These are phyloP conservation scores for Natrix natrix DNA, from an alignment of 2,797 vertebrate species.

Conservation along the genomic window DNA sequence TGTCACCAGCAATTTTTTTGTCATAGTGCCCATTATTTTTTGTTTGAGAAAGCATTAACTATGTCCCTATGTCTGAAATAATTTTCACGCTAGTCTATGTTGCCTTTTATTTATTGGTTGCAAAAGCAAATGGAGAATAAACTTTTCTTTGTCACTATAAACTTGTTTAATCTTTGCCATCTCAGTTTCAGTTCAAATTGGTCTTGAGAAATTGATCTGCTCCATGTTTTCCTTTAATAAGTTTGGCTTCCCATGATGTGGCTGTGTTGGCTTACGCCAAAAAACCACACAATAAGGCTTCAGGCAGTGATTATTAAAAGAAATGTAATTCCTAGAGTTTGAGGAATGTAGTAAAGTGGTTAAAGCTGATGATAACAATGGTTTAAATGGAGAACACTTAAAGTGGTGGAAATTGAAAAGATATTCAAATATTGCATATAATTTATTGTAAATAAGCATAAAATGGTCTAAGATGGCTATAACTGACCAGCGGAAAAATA, in stretches of 20 bases:
- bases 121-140: constrained; percentile 50
- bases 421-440: background rate
- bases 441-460: background rate
- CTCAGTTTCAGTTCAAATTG: constrained; percentile 48
- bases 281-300: constrained; percentile 12
- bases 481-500: background rate
- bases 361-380: background rate
- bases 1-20: background rate
- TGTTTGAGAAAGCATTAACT: background rate
- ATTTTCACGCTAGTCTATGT: constrained; percentile 45
- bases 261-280: background rate
- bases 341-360: background rate
- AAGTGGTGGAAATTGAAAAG: background rate
- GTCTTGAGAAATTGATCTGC: constrained; percentile 44
- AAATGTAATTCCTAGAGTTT: background rate
- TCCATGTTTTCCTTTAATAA: constrained; percentile 53
- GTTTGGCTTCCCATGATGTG: background rate
- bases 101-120: constrained; percentile 56
- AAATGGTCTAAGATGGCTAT: background rate
- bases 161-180: constrained; percentile 52
- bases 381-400: background rate
- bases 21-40: background rate
- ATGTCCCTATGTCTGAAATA: background rate
- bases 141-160: constrained; percentile 46
- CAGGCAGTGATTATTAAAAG: constrained; percentile 29